These are phyloP conservation scores for Empidonax traillii DNA, from an alignment of 2,113 vertebrate genomes.

Conservation along the genomic window DNA sequence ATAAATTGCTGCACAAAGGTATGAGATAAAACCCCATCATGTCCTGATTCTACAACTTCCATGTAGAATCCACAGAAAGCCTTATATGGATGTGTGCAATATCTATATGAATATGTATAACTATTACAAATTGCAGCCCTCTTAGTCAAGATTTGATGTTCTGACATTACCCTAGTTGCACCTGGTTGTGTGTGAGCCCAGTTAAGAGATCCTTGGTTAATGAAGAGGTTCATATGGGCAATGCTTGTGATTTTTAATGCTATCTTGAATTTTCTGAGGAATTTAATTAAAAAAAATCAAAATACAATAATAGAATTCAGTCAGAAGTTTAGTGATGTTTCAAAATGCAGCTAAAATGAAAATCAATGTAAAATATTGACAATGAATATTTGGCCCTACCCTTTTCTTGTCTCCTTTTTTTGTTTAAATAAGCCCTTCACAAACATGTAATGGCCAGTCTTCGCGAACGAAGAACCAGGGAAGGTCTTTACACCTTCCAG, in stretches of 20 bases:
- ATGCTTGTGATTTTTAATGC: background rate
- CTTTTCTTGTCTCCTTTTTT: background rate
- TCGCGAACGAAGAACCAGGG: no score
- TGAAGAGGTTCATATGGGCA: background rate
- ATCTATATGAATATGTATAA: background rate
- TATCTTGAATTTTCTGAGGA: background rate
- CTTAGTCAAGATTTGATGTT: rapidly evolving
- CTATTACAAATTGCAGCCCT: background rate
- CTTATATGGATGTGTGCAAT: background rate
- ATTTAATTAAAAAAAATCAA: background rate
- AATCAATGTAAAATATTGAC: background rate
- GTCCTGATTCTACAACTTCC: background rate
- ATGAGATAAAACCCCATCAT: background rate
- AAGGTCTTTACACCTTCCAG: no score
- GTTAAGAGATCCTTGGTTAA: background rate
- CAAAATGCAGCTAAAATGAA: background rate
- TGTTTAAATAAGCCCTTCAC: background rate
- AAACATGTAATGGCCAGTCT: background rate
- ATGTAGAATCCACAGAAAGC: background rate
- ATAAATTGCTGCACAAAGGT: background rate
- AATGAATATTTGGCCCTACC: background rate
- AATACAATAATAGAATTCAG: background rate
- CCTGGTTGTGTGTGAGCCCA: background rate
- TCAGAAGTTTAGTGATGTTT: background rate
- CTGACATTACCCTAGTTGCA: background rate